phyloP scores from a whole-genome alignment of 2,797 vertebrate genomes.

The Channa striata region DNA sequence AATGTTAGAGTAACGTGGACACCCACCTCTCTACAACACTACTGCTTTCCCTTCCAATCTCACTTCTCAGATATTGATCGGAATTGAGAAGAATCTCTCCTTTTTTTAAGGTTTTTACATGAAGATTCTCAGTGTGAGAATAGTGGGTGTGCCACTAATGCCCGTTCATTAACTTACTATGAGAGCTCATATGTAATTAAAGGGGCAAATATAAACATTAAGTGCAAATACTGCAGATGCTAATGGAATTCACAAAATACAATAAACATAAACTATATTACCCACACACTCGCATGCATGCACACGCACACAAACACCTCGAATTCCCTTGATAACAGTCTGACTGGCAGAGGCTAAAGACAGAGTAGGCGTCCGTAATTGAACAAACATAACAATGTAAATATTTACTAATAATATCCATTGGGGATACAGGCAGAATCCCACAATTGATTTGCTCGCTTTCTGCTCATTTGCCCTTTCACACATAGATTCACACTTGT shows the following conservation, averaged over 20 bases:
- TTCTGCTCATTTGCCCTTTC: constrained; percentile 67
- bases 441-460: constrained; percentile 77
- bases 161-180: constrained; percentile 3
- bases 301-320: constrained; percentile 53
- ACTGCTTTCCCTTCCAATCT: constrained; percentile 33
- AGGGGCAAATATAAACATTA: constrained; percentile 6
- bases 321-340: constrained; percentile 76
- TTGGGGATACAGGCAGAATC: constrained; percentile 74
- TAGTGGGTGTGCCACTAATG: background rate
- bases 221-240: constrained; percentile 23
- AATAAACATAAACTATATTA: constrained; percentile 43
- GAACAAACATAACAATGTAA: constrained; percentile 83
- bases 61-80: constrained; percentile 30
- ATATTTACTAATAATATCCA: constrained; percentile 82
- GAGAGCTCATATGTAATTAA: constrained; percentile 9
- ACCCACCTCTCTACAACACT: constrained; percentile 24
- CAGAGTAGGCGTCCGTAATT: constrained; percentile 80
- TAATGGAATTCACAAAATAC: constrained; percentile 38
- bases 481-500: constrained; percentile 19
- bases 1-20: constrained; percentile 59
- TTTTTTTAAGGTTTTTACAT: background rate
- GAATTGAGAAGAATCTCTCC: constrained; percentile 11
- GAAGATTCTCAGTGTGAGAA: constrained; percentile 27
- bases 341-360: constrained; percentile 82
- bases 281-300: constrained; percentile 21